phyloP scores from a whole-genome alignment of 2,113 vertebrate species.

The Rallus limicola region DNA sequence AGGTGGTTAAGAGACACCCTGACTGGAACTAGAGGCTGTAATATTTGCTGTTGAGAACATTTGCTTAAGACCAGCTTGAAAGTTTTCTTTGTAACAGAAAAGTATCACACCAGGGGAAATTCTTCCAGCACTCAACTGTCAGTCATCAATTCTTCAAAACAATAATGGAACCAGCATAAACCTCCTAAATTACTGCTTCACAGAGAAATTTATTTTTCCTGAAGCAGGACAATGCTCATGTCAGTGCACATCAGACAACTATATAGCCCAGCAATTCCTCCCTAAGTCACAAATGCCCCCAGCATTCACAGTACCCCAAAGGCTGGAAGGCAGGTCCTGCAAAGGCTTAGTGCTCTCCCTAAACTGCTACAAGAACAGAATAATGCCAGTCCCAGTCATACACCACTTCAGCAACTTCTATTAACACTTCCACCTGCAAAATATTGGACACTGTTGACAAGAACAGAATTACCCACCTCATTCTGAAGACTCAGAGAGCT shows the following conservation, averaged over 20 bases:
- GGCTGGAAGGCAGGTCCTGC: not conserved
- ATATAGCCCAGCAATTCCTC: not conserved
- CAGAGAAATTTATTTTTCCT: not conserved
- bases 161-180: rapidly evolving
- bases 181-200: not conserved
- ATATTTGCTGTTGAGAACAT: not conserved
- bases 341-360: not conserved
- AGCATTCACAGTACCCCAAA: not conserved
- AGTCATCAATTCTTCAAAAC: not conserved
- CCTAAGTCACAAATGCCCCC: rapidly evolving
- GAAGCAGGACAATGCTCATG: rapidly evolving
- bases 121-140: not conserved
- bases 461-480: not conserved
- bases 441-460: rapidly evolving
- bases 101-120: not conserved
- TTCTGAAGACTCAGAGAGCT: not conserved
- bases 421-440: rapidly evolving
- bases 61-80: not conserved
- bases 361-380: not conserved
- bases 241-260: not conserved
- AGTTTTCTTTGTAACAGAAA: not conserved
- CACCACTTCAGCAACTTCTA: not conserved
- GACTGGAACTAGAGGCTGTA: rapidly evolving
- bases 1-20: not conserved
- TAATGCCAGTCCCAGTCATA: not conserved